phyloP scores from a whole-genome alignment of 1,140 invertebrate species.

The Latrodectus geometricus region DNA sequence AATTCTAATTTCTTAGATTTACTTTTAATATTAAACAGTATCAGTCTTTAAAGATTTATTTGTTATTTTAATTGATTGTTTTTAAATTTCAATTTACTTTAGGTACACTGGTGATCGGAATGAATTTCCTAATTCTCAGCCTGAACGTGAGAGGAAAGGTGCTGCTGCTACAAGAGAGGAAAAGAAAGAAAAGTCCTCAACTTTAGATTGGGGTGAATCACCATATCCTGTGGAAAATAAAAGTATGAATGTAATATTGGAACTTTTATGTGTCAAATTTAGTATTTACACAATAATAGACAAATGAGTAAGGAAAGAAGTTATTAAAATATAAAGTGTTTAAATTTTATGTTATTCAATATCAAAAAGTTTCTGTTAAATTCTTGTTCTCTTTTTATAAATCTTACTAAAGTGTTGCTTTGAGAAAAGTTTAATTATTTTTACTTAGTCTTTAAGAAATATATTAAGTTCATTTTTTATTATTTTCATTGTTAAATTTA shows the following conservation, averaged over 20 bases:
- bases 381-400: background rate
- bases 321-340: background rate
- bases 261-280: too few species aligned
- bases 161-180: slow-evolving; percentile 32
- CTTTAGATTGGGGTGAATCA: slow-evolving; percentile 63
- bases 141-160: slow-evolving; percentile 56
- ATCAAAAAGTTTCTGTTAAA: background rate
- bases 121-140: slow-evolving; percentile 57
- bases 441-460: too few species aligned
- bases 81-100: too few species aligned
- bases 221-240: slow-evolving; percentile 61
- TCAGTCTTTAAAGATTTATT: too few species aligned
- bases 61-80: too few species aligned
- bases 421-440: too few species aligned
- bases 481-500: too few species aligned
- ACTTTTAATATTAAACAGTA: too few species aligned
- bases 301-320: background rate
- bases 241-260: slow-evolving; percentile 28
- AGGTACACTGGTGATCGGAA: slow-evolving; percentile 29
- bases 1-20: too few species aligned
- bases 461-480: too few species aligned
- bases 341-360: background rate
- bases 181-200: slow-evolving; percentile 62
- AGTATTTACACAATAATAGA: background rate
- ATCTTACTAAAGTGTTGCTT: background rate